Conservation (phyloP, 1,140 invertebrate species). For the Trachymyrmex septentrionalis region DNA sequence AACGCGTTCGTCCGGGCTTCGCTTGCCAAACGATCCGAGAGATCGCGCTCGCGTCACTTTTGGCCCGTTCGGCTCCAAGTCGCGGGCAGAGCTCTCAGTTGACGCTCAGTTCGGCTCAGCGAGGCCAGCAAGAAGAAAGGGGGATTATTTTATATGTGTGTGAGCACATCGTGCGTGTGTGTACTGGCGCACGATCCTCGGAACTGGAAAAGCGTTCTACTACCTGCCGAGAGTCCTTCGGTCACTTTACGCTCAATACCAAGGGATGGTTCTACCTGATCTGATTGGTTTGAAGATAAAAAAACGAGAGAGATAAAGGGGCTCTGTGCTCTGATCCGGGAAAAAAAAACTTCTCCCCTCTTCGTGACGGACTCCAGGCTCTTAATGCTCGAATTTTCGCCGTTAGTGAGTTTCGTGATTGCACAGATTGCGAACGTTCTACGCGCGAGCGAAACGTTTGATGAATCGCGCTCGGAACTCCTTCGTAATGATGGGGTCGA, state of each 20-base stretch:
- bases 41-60: slow-evolving; percentile 83
- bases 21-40: slow-evolving; percentile 81
- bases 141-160: slow-evolving; percentile 80
- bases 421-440: background rate
- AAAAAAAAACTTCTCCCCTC: background rate
- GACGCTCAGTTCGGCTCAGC: slow-evolving; percentile 86
- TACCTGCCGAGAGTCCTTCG: slow-evolving; percentile 27
- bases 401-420: background rate
- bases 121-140: slow-evolving; percentile 85
- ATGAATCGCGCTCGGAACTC: background rate
- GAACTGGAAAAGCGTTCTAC: slow-evolving; percentile 5
- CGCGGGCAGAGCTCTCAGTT: slow-evolving; percentile 85
- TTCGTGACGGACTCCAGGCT: background rate
- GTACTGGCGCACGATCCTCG: slow-evolving; percentile 40
- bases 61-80: slow-evolving; percentile 81
- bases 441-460: background rate
- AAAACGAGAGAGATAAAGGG: slow-evolving; percentile 1
- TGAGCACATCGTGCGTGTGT: slow-evolving; percentile 73
- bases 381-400: background rate
- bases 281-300: background rate
- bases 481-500: slow-evolving; percentile 53
- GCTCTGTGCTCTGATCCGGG: background rate
- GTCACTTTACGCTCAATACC: background rate
- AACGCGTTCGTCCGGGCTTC: slow-evolving; percentile 68
- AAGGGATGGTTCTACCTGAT: slow-evolving; percentile 66